Percentiles rank a stretch among this genome's conserved stretches.
Evolutionary conservation across 2,797 vertebrate genomes (phyloP).

Genomic region (Neopelma chrysocephalum): DNA sequence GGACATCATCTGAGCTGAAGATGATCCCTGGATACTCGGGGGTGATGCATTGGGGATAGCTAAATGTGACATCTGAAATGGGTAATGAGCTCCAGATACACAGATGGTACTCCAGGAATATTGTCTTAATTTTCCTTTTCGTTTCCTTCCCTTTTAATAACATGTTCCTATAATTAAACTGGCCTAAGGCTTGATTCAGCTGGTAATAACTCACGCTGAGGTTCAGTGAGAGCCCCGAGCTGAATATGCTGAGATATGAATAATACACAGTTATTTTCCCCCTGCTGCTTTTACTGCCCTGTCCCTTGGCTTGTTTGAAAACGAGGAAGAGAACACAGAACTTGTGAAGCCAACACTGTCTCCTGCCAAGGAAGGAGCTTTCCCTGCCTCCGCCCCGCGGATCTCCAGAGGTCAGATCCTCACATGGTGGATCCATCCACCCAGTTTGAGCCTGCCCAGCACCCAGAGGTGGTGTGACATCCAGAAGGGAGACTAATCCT

Average conservation of each 20-base stretch:
- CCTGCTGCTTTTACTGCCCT: background rate
- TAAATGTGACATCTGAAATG: background rate
- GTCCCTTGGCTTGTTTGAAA: background rate
- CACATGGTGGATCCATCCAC: background rate
- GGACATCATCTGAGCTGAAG: background rate
- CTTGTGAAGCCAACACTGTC: background rate
- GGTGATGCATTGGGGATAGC: background rate
- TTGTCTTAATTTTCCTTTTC: background rate
- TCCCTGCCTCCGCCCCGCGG: background rate
- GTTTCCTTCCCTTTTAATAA: slow-evolving; percentile 9
- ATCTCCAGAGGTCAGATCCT: background rate
- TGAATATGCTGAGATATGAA: background rate
- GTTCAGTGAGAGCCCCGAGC: background rate
- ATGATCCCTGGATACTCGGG: background rate
- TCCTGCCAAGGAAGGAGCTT: background rate
- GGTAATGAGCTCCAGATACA: slow-evolving; percentile 1
- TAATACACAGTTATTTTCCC: background rate
- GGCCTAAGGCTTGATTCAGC: background rate
- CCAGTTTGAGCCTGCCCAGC: fast-evolving
- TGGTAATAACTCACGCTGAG: background rate
- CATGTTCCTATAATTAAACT: background rate
- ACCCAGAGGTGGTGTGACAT: background rate
- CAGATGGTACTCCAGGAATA: background rate
- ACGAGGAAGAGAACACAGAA: background rate
- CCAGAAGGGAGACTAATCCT: background rate